Conservation (phyloP, 2,797 vertebrate species). For the Anguilla obscura region DNA sequence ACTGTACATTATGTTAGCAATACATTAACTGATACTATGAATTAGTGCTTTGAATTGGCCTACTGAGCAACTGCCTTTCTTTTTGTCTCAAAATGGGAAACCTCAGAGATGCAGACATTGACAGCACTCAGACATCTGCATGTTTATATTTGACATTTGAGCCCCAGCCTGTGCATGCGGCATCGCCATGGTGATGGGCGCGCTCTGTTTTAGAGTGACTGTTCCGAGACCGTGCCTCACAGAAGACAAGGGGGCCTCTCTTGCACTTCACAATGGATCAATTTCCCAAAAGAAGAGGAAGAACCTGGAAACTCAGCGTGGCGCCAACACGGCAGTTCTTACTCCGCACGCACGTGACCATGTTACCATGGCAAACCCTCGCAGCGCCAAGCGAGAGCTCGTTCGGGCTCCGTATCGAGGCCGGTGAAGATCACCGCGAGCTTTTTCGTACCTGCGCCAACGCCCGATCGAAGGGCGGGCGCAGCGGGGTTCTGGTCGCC, state of each 20-base stretch:
- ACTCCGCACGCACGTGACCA: conserved; percentile 32
- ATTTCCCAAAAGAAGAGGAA: neutral
- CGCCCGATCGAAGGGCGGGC: neutral
- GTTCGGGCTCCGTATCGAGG: neutral
- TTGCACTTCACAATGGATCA: neutral
- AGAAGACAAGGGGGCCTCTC: neutral
- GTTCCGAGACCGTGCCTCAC: neutral
- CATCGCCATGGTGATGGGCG: conserved; percentile 7
- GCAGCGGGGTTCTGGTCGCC: neutral
- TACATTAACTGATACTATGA: neutral
- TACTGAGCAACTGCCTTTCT: neutral
- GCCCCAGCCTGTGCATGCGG: neutral
- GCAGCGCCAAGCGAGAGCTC: conserved; percentile 4
- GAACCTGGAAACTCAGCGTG: neutral
- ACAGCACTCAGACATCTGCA: neutral
- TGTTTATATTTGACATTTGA: neutral
- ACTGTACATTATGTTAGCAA: neutral
- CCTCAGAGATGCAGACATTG: neutral
- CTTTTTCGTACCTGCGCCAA: neutral
- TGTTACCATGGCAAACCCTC: conserved; percentile 50
- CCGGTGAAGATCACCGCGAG: neutral
- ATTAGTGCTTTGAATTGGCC: neutral
- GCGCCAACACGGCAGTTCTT: conserved; percentile 24
- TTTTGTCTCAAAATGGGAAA: neutral
- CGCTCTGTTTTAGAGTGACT: neutral